Base-by-base conservation (phyloP, 1,140 invertebrate genomes). In the Sitobion miscanthi region DNA sequence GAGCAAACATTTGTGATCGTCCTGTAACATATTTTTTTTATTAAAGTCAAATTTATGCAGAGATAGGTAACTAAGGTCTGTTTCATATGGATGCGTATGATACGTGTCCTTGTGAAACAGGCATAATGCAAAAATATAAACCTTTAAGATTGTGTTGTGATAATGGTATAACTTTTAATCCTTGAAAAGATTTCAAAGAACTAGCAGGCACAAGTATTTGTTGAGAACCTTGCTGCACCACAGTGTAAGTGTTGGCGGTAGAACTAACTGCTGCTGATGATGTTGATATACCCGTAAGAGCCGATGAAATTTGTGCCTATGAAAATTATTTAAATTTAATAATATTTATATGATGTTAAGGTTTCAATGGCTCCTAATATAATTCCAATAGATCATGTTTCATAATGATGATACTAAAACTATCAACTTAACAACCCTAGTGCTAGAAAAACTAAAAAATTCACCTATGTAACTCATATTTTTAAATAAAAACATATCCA, bases 111-210 rank as follows among this genome's bases (percentile, higher is more conserved):
- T 20, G 49, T 52, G 14, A 52, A 52, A 52, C 49, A 52, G 49
- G 49, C 49, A 52, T 52, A 47, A 77, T 52, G 35, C 11, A 88
- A 89, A 47, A 93, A 35, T 45, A 47, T 52, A 54, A n/a, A 87
- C 77, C 69, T 83, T 88, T 90, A 38, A 49, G 42, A 45, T 86
- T 86, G 54, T 94, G 93, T 1, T 96, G 95, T 20, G 96, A 96
- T 38, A 95, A 30, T 1, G 96, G 96, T 91, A 97, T 97, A 47
- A 97, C 97, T 94, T 97, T 97, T 21, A 97, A 95, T 1, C 96
- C 96, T 94, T 97, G 97, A 89, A 97, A 94, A 2, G 96, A 96
- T 94, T 97, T 97, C 14, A 97, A 95, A 20, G 95, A 95, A 25
- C 95, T 95, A 42, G 96, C 96, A 45, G 96, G 96, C 45, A 96